Evolutionary conservation across 2,888 invertebrate species (phyloP).

Genomic region (Ichneumon xanthorius): DNA sequence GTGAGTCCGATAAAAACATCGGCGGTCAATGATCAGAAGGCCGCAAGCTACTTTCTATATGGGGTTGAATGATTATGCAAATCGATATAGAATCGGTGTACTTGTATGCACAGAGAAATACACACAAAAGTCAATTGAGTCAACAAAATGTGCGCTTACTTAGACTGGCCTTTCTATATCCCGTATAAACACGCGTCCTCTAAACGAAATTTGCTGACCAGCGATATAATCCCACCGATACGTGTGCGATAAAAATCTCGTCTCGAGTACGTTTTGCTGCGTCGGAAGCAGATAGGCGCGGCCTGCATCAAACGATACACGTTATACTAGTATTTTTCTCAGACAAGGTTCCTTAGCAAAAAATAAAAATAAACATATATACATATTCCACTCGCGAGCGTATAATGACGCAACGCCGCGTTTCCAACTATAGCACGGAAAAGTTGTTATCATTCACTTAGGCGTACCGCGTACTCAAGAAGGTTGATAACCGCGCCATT

Average conservation of each 20-base stretch:
- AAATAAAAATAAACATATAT: slow-evolving; percentile 6
- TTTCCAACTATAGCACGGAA: background rate
- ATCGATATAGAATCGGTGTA: no score
- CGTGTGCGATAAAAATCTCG: slow-evolving; percentile 28
- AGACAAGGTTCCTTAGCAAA: background rate
- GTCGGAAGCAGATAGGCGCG: background rate
- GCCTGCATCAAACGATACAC: slow-evolving; percentile 4
- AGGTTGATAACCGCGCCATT: background rate
- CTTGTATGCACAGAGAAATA: no score
- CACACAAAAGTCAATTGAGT: no score
- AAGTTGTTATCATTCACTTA: background rate
- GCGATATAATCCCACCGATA: slow-evolving; percentile 3
- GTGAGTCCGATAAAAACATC: no score
- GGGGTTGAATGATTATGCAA: background rate
- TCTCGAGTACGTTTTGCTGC: slow-evolving; percentile 7
- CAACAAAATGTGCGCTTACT: no score
- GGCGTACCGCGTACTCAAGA: no score
- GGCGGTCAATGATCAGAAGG: no score
- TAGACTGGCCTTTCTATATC: background rate
- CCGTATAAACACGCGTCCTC: background rate
- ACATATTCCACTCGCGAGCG: background rate
- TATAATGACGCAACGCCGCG: background rate
- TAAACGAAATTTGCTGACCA: slow-evolving; percentile 19
- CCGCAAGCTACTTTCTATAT: background rate
- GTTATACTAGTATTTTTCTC: slow-evolving; percentile 12